Base-by-base conservation (phyloP, 2,888 invertebrate genomes). In the Nymphalis polychloros region DNA sequence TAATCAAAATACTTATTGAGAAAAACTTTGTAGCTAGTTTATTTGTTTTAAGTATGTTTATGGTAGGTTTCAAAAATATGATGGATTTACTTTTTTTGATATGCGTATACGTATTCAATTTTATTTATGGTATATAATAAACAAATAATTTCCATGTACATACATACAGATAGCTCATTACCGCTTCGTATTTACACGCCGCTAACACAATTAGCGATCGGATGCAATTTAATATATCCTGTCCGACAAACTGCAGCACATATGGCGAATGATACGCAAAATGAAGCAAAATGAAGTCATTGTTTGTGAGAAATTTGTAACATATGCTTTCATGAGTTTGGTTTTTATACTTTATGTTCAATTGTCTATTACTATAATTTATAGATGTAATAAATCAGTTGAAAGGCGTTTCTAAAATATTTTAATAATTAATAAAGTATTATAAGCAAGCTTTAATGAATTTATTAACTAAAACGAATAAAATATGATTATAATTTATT, bases 151-250 rank as follows among this genome's bases (percentile, higher is more conserved):
- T 10, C 55, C 8, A 16, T 55, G 8, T 53, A 53, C 31, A 31
- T 27, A 27, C 5, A 35, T 31, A 17, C 8, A 19, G 17, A 55
- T n/a, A n/a, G 48, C 1, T 55, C 3, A 55, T 31, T 59, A 64
- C 23, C 41, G 59, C 20, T 35, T 10, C 41, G 10, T 8, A 20
- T 52, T 59, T 50, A 35, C 31, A 59, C 41, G 27, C 8, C n/a
- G 59, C 52, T n/a, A 52, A 59, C n/a, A 60, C 8, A 63, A 63
- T 67, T 67, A 59, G 59, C 59, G 31, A 20, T 50, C 50, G 35
- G 6, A 27, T 63, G 57, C 20, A 53, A 65, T 20, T 16, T 64
- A 13, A 41, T 41, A 13, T 41, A 13, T 41, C 41, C 31, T 52
- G 35, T 49, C 35, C 8, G 20, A 52, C 23, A 52, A 23, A 10